Base-by-base conservation (phyloP, 2,113 vertebrate species). In the Actenoides hombroni region DNA sequence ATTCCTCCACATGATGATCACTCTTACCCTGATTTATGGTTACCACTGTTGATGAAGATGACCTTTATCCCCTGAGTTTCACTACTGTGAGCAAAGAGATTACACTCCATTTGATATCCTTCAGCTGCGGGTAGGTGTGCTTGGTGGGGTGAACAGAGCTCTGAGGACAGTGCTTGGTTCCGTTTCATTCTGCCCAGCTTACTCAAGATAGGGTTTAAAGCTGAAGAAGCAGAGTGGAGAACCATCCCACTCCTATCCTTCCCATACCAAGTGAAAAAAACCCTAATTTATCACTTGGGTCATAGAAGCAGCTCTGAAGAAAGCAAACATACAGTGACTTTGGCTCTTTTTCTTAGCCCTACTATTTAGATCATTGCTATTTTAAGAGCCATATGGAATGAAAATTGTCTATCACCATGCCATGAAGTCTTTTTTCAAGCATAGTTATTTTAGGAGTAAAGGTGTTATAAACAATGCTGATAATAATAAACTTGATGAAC, bases 241-340 rank as follows among this genome's bases (percentile, higher is more conserved):
- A 69, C 53, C 26, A 48, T 16, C 31, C 9, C 2, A 1, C 18
- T 88, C 20, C 6, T 42, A 3, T 73, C 21, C 20, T 81, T 69
- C n/a, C 31, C 35, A 60, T 14, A 51, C 7, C 13, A 53, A n/a
- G 14, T 49, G 7, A 54, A 73, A 69, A 37, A 11, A 0, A 0
- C 2, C 4, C n/a, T 37, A 67, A 60, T 59, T 37, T 76, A 10
- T 68, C 23, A 17, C 26, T 84, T 74, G 28, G 5, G 16, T 71
- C 20, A 35, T 10, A 60, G 46, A 73, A 83, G 11, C 31, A 83
- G 13, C 28, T 79, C 48, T 54, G 53, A 81, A 73, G 61, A 61
- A 69, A 61, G 29, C 29, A 53, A 35, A 5, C 37, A 25, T 11
- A n/a, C 39, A 8, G 6, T 91, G 79, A 53, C 28, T 94, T 88